Percentiles rank a stretch among this genome's conserved stretches.
Evolutionary conservation across 2,797 vertebrate genomes (phyloP).

Genomic region (Podarcis siculus): DNA sequence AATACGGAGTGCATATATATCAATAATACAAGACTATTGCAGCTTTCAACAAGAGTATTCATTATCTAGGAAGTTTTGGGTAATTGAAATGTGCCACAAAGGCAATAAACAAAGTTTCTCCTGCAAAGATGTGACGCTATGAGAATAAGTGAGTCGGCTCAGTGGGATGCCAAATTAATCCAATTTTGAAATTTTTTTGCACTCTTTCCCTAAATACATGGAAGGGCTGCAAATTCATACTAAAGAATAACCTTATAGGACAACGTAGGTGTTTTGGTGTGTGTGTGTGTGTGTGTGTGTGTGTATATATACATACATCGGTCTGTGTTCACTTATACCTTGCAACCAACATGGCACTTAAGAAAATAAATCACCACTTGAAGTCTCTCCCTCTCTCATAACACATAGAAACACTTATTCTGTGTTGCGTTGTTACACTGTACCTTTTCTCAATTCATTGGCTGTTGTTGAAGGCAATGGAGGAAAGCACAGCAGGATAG

Average conservation of each 20-base stretch:
- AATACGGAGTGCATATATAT: neutral
- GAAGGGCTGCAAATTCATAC: neutral
- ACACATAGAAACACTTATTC: neutral
- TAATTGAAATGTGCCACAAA: neutral
- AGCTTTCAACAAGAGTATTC: neutral
- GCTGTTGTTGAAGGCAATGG: neutral
- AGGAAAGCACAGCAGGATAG: too few species aligned
- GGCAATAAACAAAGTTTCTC: neutral
- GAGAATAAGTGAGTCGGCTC: neutral
- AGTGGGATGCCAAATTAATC: neutral
- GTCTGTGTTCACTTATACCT: neutral
- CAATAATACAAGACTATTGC: neutral
- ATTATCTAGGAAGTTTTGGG: neutral
- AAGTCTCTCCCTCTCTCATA: neutral
- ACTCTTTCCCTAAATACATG: neutral
- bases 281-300: too few species aligned
- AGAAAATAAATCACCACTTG: neutral
- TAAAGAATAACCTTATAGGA: too few species aligned
- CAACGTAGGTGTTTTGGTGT: neutral
- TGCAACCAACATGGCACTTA: neutral
- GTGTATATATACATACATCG: too few species aligned
- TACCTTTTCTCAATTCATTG: neutral
- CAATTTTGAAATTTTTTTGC: neutral
- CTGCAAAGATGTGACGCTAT: neutral
- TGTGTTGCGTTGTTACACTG: neutral